Conservation (phyloP, 2,797 vertebrate genomes). For the Aplochiton taeniatus region DNA sequence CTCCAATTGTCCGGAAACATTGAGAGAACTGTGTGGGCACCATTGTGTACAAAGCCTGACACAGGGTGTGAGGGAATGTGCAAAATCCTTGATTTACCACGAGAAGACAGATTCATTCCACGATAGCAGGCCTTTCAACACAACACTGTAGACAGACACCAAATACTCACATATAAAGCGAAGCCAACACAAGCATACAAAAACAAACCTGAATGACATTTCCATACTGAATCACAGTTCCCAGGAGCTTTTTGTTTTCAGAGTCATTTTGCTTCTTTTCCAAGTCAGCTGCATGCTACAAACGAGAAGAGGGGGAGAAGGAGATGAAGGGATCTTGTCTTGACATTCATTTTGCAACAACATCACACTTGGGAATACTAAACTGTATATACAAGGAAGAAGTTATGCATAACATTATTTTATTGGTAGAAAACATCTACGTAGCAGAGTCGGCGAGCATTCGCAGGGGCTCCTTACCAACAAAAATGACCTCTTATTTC, state of each 20-base stretch:
- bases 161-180: neutral
- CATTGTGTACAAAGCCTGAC: neutral
- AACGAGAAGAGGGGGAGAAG: neutral
- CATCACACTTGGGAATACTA: no score
- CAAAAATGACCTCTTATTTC: conserved; percentile 34
- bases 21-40: neutral
- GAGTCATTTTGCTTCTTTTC: conserved; percentile 99
- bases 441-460: neutral
- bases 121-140: neutral
- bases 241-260: conserved; percentile 93
- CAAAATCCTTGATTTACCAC: neutral
- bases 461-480: conserved; percentile 22
- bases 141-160: neutral
- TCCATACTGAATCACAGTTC: conserved; percentile 94
- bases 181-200: neutral
- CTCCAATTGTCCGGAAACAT: neutral
- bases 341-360: no score
- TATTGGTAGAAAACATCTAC: no score
- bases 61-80: neutral
- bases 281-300: conserved; percentile 92
- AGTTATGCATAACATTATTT: no score
- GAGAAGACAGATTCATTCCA: neutral
- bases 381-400: no score
- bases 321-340: neutral
- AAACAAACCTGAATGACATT: conserved; percentile 92